phyloP scores from a whole-genome alignment of 2,888 invertebrate species.

The Rhingia campestris region DNA sequence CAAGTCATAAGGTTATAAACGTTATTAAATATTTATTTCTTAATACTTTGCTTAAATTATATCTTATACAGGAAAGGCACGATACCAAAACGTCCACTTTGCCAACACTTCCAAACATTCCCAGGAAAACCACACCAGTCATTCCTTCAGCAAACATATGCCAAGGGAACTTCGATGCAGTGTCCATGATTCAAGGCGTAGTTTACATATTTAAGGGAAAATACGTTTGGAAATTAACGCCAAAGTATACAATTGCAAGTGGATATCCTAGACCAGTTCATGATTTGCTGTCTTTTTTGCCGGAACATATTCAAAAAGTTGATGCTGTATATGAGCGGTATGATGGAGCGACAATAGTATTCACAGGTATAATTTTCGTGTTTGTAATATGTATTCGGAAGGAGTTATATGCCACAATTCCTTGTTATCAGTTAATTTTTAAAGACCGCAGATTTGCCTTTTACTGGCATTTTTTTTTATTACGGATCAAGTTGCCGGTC shows the following conservation, averaged over 20 bases:
- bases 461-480: too few species aligned
- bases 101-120: constrained; percentile 6
- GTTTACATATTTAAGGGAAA: constrained; percentile 86
- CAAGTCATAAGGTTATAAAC: constrained; percentile 81
- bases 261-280: constrained; percentile 85
- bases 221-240: constrained; percentile 87
- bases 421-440: too few species aligned
- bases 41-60: not conserved
- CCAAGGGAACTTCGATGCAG: constrained; percentile 87
- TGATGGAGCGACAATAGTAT: constrained; percentile 87
- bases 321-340: constrained; percentile 89
- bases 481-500: too few species aligned
- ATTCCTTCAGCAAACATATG: constrained; percentile 84
- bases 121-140: constrained; percentile 16
- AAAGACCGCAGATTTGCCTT: too few species aligned
- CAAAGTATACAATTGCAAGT: constrained; percentile 82
- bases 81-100: constrained; percentile 29
- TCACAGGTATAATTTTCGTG: constrained; percentile 84
- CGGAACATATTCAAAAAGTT: constrained; percentile 84
- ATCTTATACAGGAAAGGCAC: constrained; percentile 41
- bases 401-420: too few species aligned
- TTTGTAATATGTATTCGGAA: too few species aligned
- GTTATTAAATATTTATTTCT: not conserved
- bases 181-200: constrained; percentile 85
- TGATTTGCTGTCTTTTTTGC: constrained; percentile 86